Evolutionary conservation across 2,113 vertebrate genomes (phyloP).

Genomic region (Megaceryle maxima): DNA sequence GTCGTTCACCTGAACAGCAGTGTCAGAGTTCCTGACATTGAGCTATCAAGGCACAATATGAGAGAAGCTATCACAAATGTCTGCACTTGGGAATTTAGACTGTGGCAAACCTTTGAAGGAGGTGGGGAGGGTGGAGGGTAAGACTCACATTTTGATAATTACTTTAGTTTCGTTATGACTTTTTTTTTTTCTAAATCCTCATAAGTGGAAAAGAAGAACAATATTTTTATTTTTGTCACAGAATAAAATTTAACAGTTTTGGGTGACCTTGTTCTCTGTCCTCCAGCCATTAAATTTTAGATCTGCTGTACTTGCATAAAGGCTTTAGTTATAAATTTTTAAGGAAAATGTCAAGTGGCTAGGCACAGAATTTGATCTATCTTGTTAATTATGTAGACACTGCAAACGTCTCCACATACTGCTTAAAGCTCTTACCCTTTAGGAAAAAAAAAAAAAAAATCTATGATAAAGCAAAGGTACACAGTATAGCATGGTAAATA

Average conservation of each 20-base stretch:
- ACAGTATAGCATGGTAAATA: neutral
- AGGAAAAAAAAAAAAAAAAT: neutral
- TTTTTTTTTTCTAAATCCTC: neutral
- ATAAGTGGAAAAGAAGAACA: neutral
- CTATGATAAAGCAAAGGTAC: neutral
- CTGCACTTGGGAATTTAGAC: accelerated
- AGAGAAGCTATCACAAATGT: neutral
- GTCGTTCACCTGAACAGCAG: neutral
- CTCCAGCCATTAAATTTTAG: conserved; percentile 11
- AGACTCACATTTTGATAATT: neutral
- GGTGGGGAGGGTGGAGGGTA: neutral
- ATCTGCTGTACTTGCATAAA: conserved; percentile 30
- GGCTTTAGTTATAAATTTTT: conserved; percentile 30
- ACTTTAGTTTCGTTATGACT: neutral
- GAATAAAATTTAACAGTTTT: neutral
- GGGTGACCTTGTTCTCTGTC: conserved; percentile 36
- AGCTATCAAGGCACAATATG: neutral
- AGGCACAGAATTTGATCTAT: neutral
- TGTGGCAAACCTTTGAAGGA: neutral
- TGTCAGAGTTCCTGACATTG: neutral
- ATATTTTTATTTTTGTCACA: neutral
- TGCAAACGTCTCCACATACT: neutral
- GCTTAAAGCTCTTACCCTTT: neutral
- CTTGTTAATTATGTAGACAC: neutral
- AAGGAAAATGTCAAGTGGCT: conserved; percentile 1